Percentiles rank a stretch among this genome's conserved stretches.
These are phyloP conservation scores for Drosophila dunni DNA, from an alignment of 1,140 invertebrate genomes.

Conservation along the genomic window DNA sequence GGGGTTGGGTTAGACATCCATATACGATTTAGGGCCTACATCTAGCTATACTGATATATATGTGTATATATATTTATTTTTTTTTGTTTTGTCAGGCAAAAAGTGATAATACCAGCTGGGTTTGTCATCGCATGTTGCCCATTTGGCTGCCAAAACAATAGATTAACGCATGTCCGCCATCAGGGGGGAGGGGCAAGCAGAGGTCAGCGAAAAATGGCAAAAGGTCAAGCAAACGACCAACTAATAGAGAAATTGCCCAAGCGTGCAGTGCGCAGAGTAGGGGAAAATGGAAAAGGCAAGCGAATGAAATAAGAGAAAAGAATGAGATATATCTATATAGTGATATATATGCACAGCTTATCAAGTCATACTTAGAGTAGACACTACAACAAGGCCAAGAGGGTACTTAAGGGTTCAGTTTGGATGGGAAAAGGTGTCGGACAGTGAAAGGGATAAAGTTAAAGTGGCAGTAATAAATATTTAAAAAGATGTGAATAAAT, in stretches of 20 bases:
- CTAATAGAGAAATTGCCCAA: conserved; percentile 47
- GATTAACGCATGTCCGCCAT: conserved; percentile 64
- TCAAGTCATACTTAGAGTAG: conserved; percentile 14
- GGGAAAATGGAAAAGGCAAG: neutral
- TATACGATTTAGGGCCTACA: conserved; percentile 36
- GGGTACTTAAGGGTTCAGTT: conserved; percentile 7
- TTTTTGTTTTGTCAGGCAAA: conserved; percentile 61
- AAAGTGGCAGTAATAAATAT: neutral
- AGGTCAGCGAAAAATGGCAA: conserved; percentile 30
- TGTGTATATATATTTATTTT: conserved; percentile 34
- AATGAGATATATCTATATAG: conserved; percentile 11
- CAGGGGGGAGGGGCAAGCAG: conserved; percentile 45
- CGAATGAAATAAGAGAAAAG: neutral
- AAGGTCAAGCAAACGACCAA: conserved; percentile 31
- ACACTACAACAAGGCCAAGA: conserved; percentile 10
- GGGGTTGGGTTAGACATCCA: neutral
- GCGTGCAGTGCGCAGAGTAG: neutral
- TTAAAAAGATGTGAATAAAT: neutral
- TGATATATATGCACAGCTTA: conserved; percentile 27
- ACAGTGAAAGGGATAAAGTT: neutral
- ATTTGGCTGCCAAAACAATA: conserved; percentile 72
- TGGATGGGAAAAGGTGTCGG: neutral
- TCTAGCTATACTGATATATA: conserved; percentile 19
- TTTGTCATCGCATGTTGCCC: conserved; percentile 62
- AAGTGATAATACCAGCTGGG: conserved; percentile 60